Evolutionary conservation across 1,140 invertebrate species (phyloP).

Genomic region (Anastatus disparis): DNA sequence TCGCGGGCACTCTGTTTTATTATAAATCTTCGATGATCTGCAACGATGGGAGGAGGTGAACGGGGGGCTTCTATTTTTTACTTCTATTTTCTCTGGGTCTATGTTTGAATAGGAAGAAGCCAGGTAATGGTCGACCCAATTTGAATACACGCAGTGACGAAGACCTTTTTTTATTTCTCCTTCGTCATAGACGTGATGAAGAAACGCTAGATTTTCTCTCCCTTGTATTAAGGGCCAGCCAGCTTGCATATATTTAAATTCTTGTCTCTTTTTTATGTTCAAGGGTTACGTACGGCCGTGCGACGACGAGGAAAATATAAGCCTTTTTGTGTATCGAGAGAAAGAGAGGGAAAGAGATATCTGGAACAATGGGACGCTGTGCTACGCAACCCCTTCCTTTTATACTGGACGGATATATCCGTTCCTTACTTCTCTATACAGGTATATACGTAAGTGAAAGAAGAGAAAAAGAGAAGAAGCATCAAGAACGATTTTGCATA

Average conservation of each 20-base stretch:
- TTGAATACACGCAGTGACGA: slow-evolving; percentile 64
- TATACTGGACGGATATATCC: slow-evolving; percentile 49
- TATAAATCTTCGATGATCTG: slow-evolving; percentile 62
- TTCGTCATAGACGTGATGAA: slow-evolving; percentile 31
- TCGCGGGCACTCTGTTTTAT: slow-evolving; percentile 48
- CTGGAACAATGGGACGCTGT: slow-evolving; percentile 57
- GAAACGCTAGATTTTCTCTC: neutral
- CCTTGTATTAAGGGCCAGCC: neutral
- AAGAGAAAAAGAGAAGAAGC: too few relatives aligned
- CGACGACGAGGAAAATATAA: neutral
- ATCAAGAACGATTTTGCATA: slow-evolving; percentile 60
- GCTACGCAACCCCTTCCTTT: slow-evolving; percentile 45
- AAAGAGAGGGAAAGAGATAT: slow-evolving; percentile 38
- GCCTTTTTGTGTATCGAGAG: slow-evolving; percentile 19
- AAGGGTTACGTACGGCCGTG: slow-evolving; percentile 34
- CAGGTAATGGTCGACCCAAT: slow-evolving; percentile 58
- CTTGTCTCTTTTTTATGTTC: slow-evolving; percentile 27
- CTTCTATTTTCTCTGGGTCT: slow-evolving; percentile 1
- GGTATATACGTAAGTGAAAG: slow-evolving; percentile 5
- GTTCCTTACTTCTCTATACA: slow-evolving; percentile 23
- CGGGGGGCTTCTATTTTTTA: too few relatives aligned
- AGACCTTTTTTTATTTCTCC: too few relatives aligned
- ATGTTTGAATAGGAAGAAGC: slow-evolving; percentile 62
- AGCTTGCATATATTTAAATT: slow-evolving; percentile 62
- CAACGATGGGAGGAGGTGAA: neutral